Evolutionary conservation across 2,797 vertebrate species (phyloP).

Genomic region (Chiroxiphia lanceolata): DNA sequence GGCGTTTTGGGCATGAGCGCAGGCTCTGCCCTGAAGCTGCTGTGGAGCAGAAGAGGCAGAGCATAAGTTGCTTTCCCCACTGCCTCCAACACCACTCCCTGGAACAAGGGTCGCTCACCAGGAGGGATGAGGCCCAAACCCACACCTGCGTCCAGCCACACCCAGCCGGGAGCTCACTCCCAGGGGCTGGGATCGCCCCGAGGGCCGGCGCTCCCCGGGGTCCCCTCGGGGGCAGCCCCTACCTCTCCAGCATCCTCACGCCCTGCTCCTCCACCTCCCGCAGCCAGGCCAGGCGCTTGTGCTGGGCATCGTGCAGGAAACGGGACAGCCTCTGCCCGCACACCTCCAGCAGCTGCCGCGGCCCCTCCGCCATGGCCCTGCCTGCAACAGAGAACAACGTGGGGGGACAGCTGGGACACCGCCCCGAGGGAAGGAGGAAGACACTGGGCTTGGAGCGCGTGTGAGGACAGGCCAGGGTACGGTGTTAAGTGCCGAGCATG

Average conservation of each 20-base stretch:
- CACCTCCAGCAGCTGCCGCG: constrained; percentile 80
- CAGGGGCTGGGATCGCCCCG: fast-evolving
- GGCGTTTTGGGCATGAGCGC: constrained; percentile 93
- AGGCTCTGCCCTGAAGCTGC: constrained; percentile 87
- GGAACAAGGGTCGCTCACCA: fast-evolving
- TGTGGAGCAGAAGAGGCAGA: constrained; percentile 29
- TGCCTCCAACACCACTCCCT: fast-evolving
- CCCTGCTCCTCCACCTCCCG: constrained; percentile 91
- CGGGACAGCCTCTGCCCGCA: constrained; percentile 82
- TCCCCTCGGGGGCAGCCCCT: neutral
- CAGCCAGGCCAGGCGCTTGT: constrained; percentile 90
- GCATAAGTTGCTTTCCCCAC: fast-evolving
- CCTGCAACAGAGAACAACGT: neutral
- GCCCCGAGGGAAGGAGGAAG: too few species aligned
- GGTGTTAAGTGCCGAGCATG: too few species aligned
- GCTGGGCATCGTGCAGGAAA: constrained; percentile 78
- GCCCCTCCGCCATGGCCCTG: constrained; percentile 80
- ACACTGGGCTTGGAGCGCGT: fast-evolving
- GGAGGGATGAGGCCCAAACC: fast-evolving
- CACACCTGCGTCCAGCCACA: neutral
- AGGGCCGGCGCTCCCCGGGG: fast-evolving
- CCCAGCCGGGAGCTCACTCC: neutral
- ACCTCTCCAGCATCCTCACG: constrained; percentile 88
- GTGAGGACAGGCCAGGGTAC: neutral
- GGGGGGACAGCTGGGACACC: fast-evolving